Conservation (phyloP, 2,888 invertebrate species). For the Cyaniris semiargus region DNA sequence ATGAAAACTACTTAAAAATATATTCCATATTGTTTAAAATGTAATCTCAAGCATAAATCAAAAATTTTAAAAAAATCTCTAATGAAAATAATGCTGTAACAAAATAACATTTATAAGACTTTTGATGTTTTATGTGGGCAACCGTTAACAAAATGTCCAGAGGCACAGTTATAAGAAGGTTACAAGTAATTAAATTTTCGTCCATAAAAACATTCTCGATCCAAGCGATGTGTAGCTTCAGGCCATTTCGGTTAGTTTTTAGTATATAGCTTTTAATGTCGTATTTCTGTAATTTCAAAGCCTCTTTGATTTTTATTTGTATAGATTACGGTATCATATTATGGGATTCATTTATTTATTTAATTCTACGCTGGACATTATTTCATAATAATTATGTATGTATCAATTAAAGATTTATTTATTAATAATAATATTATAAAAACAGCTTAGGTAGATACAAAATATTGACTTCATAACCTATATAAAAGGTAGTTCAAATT, state of each 20-base stretch:
- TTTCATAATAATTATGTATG: neutral
- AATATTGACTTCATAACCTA: neutral
- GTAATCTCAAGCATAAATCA: neutral
- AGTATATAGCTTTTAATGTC: neutral
- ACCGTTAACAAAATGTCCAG: neutral
- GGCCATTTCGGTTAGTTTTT: neutral
- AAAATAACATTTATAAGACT: neutral
- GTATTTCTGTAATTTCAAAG: neutral
- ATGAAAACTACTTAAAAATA: neutral
- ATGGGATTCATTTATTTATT: too few species aligned
- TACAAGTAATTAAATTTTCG: slow-evolving; percentile 7
- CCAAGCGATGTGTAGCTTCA: neutral
- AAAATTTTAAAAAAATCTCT: neutral
- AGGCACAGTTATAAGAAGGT: neutral
- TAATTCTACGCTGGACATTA: too few species aligned
- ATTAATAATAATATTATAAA: neutral
- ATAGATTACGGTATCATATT: neutral
- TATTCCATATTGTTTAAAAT: neutral
- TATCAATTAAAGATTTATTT: neutral
- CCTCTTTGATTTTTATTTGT: neutral
- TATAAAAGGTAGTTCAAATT: neutral
- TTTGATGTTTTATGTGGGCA: neutral
- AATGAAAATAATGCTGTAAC: neutral
- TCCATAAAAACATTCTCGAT: neutral
- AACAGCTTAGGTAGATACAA: too few species aligned